Evolutionary conservation across 2,888 invertebrate species (phyloP), one percentile per base, ranked within the genome.

Genomic region (Rhaphigaster nebulosa): DNA sequence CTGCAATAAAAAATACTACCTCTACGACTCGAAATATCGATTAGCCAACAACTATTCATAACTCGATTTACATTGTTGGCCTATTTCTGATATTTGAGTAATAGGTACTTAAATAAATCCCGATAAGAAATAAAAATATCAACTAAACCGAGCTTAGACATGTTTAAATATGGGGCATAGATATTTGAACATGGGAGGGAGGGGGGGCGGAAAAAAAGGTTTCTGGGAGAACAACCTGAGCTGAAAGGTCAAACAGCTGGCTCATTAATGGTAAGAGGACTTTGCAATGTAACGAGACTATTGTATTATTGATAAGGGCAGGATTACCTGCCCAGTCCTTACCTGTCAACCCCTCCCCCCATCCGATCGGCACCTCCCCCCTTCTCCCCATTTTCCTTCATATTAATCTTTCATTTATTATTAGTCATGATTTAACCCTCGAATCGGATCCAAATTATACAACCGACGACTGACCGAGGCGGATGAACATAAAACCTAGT

Each of bases 231-330:
- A 65, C 15, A 5, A 4, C 18, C 18, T 5, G 26, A 34, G 18
- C n/a, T 10, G 13, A 52, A 54, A 52, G 87, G 52, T 52, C 52
- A 34, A 52, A 1, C 29, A 13, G 29, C 18, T 88, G 38, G 29
- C 38, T 38, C 50, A 38, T 50, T 38, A 65, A 65, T 65, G 65
- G 65, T 65, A 29, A 65, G 15, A 65, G 29, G 65, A 65, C 65
- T 65, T 60, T 65, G 29, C 34, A 65, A 65, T 65, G 65, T 29
- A 65, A 65, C 15, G 29, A 65, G 65, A 1, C 65, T 12, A 34
- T 65, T 65, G 65, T 29, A 65, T 65, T 65, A 65, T 65, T 65
- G 65, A 65, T 65, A 65, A 34, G 65, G 29, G 15, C 65, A 65
- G 65, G 65, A 34, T 65, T 65, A 65, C 65, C 65, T 65, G 18